These are phyloP conservation scores for Tetramorium bicarinatum DNA, from an alignment of 2,888 invertebrate genomes.

Conservation along the genomic window DNA sequence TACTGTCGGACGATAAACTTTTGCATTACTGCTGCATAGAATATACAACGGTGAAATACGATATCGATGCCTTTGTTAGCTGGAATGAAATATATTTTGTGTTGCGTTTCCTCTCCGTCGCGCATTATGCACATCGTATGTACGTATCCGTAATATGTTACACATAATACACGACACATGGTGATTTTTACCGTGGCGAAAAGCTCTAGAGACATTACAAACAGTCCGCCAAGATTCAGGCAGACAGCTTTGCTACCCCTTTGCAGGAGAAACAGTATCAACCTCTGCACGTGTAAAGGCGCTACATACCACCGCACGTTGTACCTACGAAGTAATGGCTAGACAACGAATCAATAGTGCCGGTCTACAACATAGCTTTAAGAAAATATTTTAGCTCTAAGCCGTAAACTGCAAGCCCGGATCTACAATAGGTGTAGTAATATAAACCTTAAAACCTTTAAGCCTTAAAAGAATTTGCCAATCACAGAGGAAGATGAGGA, in stretches of 20 bases:
- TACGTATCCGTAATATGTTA: not conserved
- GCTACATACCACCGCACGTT: not conserved
- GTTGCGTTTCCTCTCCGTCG: not conserved
- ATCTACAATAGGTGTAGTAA: too few relatives aligned
- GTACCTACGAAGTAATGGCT: not conserved
- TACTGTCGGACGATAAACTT: not conserved
- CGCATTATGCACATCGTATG: not conserved
- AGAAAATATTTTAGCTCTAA: too few relatives aligned
- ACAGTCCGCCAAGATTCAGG: not conserved
- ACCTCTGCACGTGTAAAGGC: not conserved
- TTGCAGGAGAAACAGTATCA: slow-evolving; percentile 24
- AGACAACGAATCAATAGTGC: not conserved
- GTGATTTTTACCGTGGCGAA: slow-evolving; percentile 8
- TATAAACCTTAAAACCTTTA: too few relatives aligned
- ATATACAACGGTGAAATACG: not conserved
- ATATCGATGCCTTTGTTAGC: slow-evolving; percentile 5
- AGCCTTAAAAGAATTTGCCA: too few relatives aligned
- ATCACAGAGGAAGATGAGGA: too few relatives aligned
- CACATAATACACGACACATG: not conserved
- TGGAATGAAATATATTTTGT: slow-evolving; percentile 5
- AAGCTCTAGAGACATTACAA: not conserved
- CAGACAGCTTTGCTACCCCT: not conserved
- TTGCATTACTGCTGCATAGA: not conserved
- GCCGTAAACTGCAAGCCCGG: too few relatives aligned
- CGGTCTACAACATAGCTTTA: too few relatives aligned